Evolutionary conservation across 2,888 invertebrate species (phyloP).

Genomic region (Osmoderma eremita): DNA sequence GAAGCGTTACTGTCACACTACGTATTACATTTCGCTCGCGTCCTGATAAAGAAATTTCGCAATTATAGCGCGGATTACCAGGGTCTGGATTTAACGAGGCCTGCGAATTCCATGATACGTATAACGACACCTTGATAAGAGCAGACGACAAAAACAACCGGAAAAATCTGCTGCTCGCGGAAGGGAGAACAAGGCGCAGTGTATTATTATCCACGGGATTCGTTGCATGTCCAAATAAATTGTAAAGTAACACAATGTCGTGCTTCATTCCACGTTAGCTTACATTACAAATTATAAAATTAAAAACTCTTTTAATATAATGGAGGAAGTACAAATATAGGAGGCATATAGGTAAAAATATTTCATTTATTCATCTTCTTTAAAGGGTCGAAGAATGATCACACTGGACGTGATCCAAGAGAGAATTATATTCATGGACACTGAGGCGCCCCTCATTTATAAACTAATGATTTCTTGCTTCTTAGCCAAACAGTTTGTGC

Average conservation of each 20-base stretch:
- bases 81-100: conserved; percentile 28
- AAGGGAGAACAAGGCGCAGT: not conserved
- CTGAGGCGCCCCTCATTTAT: too few species aligned
- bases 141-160: conserved; percentile 11
- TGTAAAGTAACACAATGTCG: not conserved
- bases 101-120: conserved; percentile 7
- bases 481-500: too few species aligned
- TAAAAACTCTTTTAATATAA: too few species aligned
- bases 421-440: too few species aligned
- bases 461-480: too few species aligned
- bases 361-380: too few species aligned
- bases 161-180: conserved; percentile 4
- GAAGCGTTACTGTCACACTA: conserved; percentile 2
- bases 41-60: conserved; percentile 30
- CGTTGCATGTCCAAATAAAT: conserved; percentile 5
- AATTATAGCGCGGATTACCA: conserved; percentile 30
- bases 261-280: not conserved
- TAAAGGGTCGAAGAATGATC: too few species aligned
- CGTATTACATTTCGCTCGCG: conserved; percentile 4
- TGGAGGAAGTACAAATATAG: too few species aligned
- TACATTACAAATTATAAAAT: too few species aligned
- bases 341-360: too few species aligned
- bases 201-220: conserved; percentile 14
- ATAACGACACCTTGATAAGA: conserved; percentile 33
- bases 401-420: too few species aligned